Evolutionary conservation across 2,113 vertebrate genomes (phyloP), one percentile per base, ranked within the genome.

Genomic region (Trichomycterus rosablanca): DNA sequence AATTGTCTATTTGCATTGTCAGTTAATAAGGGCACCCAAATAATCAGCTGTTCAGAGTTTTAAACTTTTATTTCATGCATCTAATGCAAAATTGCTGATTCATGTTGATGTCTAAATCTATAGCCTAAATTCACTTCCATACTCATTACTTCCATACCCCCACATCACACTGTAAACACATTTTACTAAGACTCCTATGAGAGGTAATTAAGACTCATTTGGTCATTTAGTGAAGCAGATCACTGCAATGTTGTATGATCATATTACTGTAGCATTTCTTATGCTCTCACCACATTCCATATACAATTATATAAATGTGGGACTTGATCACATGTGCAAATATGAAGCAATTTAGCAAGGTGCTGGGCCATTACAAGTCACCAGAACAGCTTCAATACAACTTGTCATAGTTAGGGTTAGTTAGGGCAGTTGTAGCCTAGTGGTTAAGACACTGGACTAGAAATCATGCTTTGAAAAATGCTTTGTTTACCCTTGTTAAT

Each of bases 1-100:
- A 30, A 59, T 61, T 66, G 57, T 71, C 60, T 56, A 71, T 66
- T 59, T 71, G 68, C 68, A 71, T 66, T 66, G 68, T n/a, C 26
- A 55, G 66, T 44, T 71, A 71, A 71, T 66, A 65, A 60, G 56
- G 49, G 58, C 28, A 71, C 66, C n/a, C 56, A 60, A 59, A 66
- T 59, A 55, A 66, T 66, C 62, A 43, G 50, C 34, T 55, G 28
- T 64, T 64, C 51, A 64, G 9, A 37, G 48, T 46, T 56, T 44
- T n/a, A n/a, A n/a, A n/a, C n/a, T n/a, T n/a, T n/a, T n/a, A n/a
- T n/a, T n/a, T n/a, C n/a, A n/a, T n/a, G n/a, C n/a, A n/a, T 30
- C 46, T 22, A 11, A 37, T 26, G 23, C 20, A 26, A 39, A 46
- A 46, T 11, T 9, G n/a, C 22, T 39, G 30, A 55, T 53, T 44